Percentiles rank a stretch among this genome's conserved stretches.
These are phyloP conservation scores for Bryconaethiops microstoma DNA, from an alignment of 2,797 vertebrate species.

Conservation along the genomic window DNA sequence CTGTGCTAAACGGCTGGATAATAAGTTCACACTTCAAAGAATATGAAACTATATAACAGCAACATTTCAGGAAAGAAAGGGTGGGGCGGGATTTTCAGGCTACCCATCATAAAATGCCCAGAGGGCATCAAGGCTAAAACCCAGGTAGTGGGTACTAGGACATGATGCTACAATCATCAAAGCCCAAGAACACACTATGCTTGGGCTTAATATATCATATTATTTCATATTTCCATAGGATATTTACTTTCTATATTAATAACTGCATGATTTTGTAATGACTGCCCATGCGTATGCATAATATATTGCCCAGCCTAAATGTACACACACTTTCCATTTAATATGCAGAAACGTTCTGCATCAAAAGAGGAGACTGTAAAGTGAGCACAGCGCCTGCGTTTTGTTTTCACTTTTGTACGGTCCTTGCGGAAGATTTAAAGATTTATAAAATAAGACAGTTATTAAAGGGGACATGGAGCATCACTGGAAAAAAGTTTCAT, in stretches of 20 bases:
- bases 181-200: background rate
- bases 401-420: background rate
- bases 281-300: background rate
- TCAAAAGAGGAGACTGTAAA: background rate
- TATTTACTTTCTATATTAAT: background rate
- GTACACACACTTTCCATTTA: background rate
- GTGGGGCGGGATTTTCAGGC: background rate
- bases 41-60: background rate
- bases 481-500: background rate
- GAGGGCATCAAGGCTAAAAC: background rate
- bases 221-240: background rate
- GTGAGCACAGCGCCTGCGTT: conserved; percentile 4
- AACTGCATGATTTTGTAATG: background rate
- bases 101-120: background rate
- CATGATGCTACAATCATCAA: background rate
- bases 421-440: background rate
- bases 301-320: background rate
- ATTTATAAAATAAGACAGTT: background rate
- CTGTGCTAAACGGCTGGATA: too few species aligned
- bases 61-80: background rate
- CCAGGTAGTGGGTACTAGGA: background rate
- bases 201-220: background rate
- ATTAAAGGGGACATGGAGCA: background rate
- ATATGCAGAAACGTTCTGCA: background rate
- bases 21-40: background rate